Evolutionary conservation across 37 sponge, comb jelly and placozoan species (phyloP).

Genomic region (Trichoplax adhaerens): DNA sequence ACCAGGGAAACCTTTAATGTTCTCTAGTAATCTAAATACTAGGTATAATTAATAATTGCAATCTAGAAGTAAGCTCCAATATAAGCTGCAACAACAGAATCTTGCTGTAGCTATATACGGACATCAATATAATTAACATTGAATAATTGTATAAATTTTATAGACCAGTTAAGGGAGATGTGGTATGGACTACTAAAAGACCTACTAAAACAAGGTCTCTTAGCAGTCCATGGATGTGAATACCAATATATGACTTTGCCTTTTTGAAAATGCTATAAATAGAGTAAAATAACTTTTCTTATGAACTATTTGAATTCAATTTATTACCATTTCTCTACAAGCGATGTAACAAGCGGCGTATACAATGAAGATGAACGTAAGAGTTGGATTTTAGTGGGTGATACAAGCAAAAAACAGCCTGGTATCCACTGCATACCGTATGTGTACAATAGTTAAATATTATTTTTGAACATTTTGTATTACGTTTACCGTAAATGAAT

Average conservation of each 20-base stretch:
- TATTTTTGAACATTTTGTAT: not conserved
- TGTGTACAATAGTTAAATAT: not conserved
- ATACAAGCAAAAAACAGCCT: slow-evolving; percentile 44
- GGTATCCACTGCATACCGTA: slow-evolving; percentile 26
- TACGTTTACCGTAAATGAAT: slow-evolving; percentile 3
- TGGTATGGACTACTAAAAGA: too few species aligned
- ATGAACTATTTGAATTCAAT: too few species aligned
- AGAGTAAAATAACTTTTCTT: too few species aligned
- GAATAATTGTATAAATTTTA: not conserved
- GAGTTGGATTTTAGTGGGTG: slow-evolving; percentile 67
- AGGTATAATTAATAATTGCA: not conserved
- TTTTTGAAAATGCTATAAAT: too few species aligned
- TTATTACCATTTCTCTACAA: too few species aligned
- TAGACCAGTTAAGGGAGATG: too few species aligned
- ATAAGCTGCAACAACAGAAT: not conserved
- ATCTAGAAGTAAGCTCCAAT: not conserved
- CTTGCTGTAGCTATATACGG: not conserved
- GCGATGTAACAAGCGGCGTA: too few species aligned
- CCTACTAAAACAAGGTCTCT: too few species aligned
- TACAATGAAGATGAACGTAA: slow-evolving; percentile 8
- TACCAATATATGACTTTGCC: too few species aligned
- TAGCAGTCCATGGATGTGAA: too few species aligned
- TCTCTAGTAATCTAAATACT: not conserved
- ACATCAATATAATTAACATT: not conserved
- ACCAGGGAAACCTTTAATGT: not conserved